Evolutionary conservation across 2,888 invertebrate species (phyloP).

Genomic region (Chironomus tentans): DNA sequence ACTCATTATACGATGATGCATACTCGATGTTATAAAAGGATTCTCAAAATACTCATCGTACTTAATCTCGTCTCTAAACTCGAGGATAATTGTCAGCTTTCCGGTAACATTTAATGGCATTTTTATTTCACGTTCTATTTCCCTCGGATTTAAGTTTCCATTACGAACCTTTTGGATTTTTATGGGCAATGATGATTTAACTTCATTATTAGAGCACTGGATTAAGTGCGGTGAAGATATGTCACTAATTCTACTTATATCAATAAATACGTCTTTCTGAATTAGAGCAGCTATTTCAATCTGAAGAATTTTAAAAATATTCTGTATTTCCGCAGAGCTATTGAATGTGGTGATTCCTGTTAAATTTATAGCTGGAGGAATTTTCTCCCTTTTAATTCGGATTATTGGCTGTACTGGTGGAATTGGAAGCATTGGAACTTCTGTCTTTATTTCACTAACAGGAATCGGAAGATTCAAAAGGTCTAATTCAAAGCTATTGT

Average conservation of each 20-base stretch:
- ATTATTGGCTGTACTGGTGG: too few species aligned
- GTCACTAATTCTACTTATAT: background rate
- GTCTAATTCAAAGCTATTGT: too few species aligned
- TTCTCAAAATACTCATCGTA: slow-evolving; percentile 22
- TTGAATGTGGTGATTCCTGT: background rate
- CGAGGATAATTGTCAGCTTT: background rate
- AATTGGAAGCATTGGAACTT: too few species aligned
- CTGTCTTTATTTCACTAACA: too few species aligned
- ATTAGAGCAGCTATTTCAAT: background rate
- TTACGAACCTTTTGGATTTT: background rate
- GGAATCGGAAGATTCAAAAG: too few species aligned
- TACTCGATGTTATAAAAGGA: background rate
- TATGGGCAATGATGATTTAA: background rate
- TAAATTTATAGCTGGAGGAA: background rate
- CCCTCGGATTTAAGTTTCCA: background rate
- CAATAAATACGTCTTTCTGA: background rate
- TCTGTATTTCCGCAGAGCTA: background rate
- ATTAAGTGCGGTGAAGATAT: background rate
- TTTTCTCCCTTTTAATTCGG: too few species aligned
- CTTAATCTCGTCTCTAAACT: background rate
- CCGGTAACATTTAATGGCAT: background rate
- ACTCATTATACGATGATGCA: background rate
- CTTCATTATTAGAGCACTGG: background rate
- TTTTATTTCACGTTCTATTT: background rate
- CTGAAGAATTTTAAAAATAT: background rate